Evolutionary conservation across 1,140 invertebrate genomes (phyloP).

Genomic region (Saxidomus purpurata): DNA sequence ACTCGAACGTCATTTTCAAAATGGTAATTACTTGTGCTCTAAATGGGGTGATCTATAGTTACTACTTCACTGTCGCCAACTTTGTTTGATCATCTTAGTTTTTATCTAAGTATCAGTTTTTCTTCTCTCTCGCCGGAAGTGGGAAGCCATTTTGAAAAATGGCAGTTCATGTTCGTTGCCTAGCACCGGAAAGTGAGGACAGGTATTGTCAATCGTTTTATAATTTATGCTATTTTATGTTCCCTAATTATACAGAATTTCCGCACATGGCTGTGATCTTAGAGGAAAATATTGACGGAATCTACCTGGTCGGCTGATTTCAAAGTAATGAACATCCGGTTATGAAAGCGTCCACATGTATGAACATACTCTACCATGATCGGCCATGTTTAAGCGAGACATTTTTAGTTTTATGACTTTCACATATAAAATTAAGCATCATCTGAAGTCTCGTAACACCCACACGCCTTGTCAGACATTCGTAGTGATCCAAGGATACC

Average conservation of each 20-base stretch:
- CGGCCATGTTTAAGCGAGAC: background rate
- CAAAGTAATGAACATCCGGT: slow-evolving; percentile 48
- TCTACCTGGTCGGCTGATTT: slow-evolving; percentile 12
- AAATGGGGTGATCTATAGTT: slow-evolving; percentile 48
- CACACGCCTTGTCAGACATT: no score
- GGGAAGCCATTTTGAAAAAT: slow-evolving; percentile 56
- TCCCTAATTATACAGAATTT: slow-evolving; percentile 45
- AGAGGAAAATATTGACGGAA: slow-evolving; percentile 15
- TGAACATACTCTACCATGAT: background rate
- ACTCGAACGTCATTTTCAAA: slow-evolving; percentile 28
- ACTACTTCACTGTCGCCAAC: background rate
- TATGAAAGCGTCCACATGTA: slow-evolving; percentile 45
- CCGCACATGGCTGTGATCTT: slow-evolving; percentile 29
- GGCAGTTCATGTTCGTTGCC: slow-evolving; percentile 52
- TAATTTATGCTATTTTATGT: slow-evolving; percentile 58
- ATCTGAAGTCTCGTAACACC: background rate
- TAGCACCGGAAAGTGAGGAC: slow-evolving; percentile 49
- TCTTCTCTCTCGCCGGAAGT: slow-evolving; percentile 46
- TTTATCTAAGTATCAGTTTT: slow-evolving; percentile 53
- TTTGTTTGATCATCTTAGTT: slow-evolving; percentile 43
- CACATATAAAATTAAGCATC: background rate
- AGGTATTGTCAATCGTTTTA: slow-evolving; percentile 45
- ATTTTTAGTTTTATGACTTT: slow-evolving; percentile 23
- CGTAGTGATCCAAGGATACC: no score
- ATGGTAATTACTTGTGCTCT: slow-evolving; percentile 41